Base-by-base conservation (phyloP, 2,113 vertebrate genomes). In the Noturus placidus region DNA sequence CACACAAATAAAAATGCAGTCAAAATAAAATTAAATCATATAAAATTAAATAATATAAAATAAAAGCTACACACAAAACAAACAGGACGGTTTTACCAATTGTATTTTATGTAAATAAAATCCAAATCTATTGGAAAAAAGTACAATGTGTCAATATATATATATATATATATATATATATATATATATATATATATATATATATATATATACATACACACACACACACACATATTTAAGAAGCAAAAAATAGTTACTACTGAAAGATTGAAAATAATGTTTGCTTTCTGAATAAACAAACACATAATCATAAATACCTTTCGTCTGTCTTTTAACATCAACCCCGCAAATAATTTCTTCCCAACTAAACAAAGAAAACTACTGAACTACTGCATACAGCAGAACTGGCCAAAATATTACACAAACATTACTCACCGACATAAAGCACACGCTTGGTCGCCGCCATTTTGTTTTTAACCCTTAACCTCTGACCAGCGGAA, bases 401-500 rank as follows among this genome's bases (percentile, higher is more conserved):
- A 79, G 56, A 11, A 30, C 15, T 9, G 1, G 7, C 3, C 4
- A 33, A 54, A 56, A 56, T 9, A 72, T 35, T 4, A n/a, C 3
- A 7, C 0, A 2, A 10, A 52, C 57, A 33, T 3, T 83, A 92
- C 94, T 94, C 50, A 95, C 94, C 94, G 30, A 96, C 89, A 94
- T 95, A 95, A 57, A 95, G 84, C 54, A 95, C 95, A 90, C 95
- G 93, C 86, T 95, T 95, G 25, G 54, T 93, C 0, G 93, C 77
- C 83, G 95, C 95, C 95, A 96, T 96, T 2, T 94, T 94, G 59
- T 67, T 90, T 69, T 30, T 91, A 33, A 92, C 86, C 91, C 33
- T 90, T 94, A 91, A 92, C 93, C 93, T 93, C 15, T 93, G 74
- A 93, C 54, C 69, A 22, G 1, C 82, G 85, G 80, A 88, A 86